Evolutionary conservation across 2,113 vertebrate species (phyloP), one percentile per base, ranked within the genome.

Genomic region (Hippocampus guttulatus): DNA sequence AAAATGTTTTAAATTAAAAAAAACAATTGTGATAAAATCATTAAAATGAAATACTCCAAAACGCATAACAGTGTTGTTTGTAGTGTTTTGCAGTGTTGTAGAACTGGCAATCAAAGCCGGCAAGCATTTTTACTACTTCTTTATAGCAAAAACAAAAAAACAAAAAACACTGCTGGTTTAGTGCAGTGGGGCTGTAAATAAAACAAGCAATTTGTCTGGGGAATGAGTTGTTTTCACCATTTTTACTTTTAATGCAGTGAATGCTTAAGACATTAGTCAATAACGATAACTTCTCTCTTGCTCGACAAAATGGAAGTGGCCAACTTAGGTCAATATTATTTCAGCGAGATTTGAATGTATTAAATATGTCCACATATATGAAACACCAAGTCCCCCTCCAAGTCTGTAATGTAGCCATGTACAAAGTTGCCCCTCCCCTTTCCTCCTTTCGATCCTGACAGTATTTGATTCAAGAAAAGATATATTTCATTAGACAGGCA

Each of bases 401-500:
- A 14, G n/a, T 58, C 55, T 27, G 12, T 5, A 27, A 58, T 27
- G 23, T 14, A 21, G 10, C n/a, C 3, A 30, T 14, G 57, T 7
- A 30, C 7, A 30, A 40, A 62, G 33, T 21, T 33, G 60, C 33
- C 27, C 18, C 25, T 5, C 5, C 27, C 23, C 57, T 12, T 33
- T 30, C 58, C 52, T 3, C 52, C 21, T n/a, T n/a, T 54, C 2
- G 25, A 23, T n/a, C 11, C 11, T 45, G 41, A 7, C 45, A 21
- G 27, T 51, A 30, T 66, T 25, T 47, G 12, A 49, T 66, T 30
- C 49, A 66, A 27, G 23, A 9, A 16, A 5, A 16, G 21, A 20
- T 45, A 49, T 30, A 49, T 49, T 51, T 41, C 62, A 41, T 41
- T 41, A 43, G 52, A 72, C 71, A 70, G 65, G 45, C 51, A 64